Evolutionary conservation across 2,113 vertebrate species (phyloP), one percentile per base, ranked within the genome.

Genomic region (Chelonoidis abingdonii): DNA sequence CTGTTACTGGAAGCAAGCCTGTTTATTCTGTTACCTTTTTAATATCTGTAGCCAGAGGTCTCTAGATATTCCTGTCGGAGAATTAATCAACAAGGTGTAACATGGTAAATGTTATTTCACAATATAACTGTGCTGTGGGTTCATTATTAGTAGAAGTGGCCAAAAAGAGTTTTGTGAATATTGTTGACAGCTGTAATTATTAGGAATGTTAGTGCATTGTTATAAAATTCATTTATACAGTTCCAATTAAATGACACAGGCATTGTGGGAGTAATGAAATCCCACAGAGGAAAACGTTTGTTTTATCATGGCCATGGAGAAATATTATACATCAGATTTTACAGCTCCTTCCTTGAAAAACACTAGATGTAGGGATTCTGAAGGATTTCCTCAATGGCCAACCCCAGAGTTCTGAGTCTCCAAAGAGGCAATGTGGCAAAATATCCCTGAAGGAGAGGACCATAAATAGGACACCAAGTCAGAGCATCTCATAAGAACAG

Each of bases 351-450:
- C 62, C 52, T 53, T 52, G 11, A 35, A 8, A 31, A 72, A 88
- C 16, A 89, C 81, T 27, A 35, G 29, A 17, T 56, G 9, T 52
- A 82, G 79, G 90, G 93, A 88, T 80, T 35, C 62, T 69, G 62
- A 91, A 31, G 29, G 84, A 38, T 2, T 81, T 83, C 87, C 83
- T 91, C 13, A 21, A 84, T 90, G 93, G 65, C 59, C 52, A 76
- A 62, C 88, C 82, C 31, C 80, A 87, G 56, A 87, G 82, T 72
- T 38, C 19, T 56, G 56, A 12, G 57, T 89, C 38, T 62, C 93
- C 49, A 35, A 94, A 91, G 47, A 92, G 93, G 54, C 72, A 94
- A 83, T 80, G 41, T 3, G 80, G 78, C 49, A 97, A 90, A 88
- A 5, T 5, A 93, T 65, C 95, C 76, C 80, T 93, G 50, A 52